A percentile compares a stretch with the other conserved stretches of the same genome.
Evolutionary conservation across 1,140 invertebrate species (phyloP).

Genomic region (Leptinotarsa texana): DNA sequence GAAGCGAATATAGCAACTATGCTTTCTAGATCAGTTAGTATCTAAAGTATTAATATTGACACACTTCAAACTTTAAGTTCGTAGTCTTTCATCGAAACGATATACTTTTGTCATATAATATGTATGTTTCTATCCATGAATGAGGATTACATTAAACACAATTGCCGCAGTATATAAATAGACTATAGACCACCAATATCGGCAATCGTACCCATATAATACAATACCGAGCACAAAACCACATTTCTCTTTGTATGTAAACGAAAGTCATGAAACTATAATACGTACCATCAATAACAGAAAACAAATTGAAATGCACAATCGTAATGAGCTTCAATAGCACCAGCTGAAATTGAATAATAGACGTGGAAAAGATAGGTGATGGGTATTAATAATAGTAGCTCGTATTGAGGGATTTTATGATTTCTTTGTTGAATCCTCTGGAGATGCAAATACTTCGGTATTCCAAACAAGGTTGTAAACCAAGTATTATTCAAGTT

Average conservation of each 20-base stretch:
- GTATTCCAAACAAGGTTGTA: background rate
- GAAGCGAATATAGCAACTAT: too few species aligned
- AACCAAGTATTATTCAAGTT: constrained; percentile 1
- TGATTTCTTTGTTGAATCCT: constrained; percentile 3
- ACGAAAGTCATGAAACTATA: background rate
- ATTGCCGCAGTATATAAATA: too few species aligned
- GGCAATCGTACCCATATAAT: background rate
- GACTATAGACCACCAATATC: background rate
- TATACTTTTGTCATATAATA: too few species aligned
- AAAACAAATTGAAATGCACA: constrained; percentile 8
- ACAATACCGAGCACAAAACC: background rate
- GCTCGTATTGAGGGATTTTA: background rate
- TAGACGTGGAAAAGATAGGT: constrained; percentile 5
- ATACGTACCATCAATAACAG: constrained; percentile 5
- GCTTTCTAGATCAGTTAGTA: too few species aligned
- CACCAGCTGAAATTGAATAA: constrained; percentile 2
- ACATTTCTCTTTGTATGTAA: background rate
- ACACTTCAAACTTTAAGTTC: too few species aligned
- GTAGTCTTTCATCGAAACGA: too few species aligned
- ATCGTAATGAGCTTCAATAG: constrained; percentile 8
- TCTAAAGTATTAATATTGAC: too few species aligned
- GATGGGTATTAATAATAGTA: constrained; percentile 8
- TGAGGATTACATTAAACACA: too few species aligned
- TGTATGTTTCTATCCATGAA: too few species aligned
- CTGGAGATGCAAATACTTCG: background rate